Evolutionary conservation across 35 echinoderm and acorn worm species (phyloP).

Genomic region (Lytechinus pictus): DNA sequence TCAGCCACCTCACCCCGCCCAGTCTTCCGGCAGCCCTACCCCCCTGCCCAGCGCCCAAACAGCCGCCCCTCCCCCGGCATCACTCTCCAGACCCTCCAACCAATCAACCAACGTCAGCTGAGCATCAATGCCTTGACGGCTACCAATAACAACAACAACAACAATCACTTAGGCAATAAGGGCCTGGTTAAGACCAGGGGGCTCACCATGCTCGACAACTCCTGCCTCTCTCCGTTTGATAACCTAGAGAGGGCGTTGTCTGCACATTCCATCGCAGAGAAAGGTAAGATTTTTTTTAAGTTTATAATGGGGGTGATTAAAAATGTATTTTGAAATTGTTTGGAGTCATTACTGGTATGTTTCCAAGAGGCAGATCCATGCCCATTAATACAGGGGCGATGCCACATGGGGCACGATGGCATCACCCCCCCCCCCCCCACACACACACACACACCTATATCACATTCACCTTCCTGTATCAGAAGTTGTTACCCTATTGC

Average conservation of each 20-base stretch:
- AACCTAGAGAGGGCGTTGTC: slow-evolving; percentile 88
- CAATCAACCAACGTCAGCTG: slow-evolving; percentile 49
- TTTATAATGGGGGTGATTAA: background rate
- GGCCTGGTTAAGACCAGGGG: slow-evolving; percentile 41
- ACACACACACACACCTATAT: too few relatives aligned
- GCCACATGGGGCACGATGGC: too few relatives aligned
- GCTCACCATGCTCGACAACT: slow-evolving; percentile 74
- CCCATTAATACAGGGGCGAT: too few relatives aligned
- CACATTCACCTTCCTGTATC: too few relatives aligned
- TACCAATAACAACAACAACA: slow-evolving; percentile 71
- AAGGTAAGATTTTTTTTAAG: slow-evolving; percentile 61
- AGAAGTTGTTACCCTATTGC: too few relatives aligned
- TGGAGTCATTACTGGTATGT: too few relatives aligned
- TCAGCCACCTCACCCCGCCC: background rate
- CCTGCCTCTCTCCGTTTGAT: slow-evolving; percentile 62
- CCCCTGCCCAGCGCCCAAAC: slow-evolving; percentile 43
- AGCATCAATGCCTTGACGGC: slow-evolving; percentile 36
- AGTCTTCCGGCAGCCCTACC: background rate
- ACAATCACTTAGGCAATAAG: slow-evolving; percentile 56
- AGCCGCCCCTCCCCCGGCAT: slow-evolving; percentile 58
- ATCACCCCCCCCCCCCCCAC: too few relatives aligned
- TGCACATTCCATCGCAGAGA: slow-evolving; percentile 89
- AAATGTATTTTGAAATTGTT: background rate
- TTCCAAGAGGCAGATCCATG: too few relatives aligned
- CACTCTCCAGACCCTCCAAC: slow-evolving; percentile 79